Evolutionary conservation across 2,113 vertebrate species (phyloP).

Genomic region (Cepphus grylle): DNA sequence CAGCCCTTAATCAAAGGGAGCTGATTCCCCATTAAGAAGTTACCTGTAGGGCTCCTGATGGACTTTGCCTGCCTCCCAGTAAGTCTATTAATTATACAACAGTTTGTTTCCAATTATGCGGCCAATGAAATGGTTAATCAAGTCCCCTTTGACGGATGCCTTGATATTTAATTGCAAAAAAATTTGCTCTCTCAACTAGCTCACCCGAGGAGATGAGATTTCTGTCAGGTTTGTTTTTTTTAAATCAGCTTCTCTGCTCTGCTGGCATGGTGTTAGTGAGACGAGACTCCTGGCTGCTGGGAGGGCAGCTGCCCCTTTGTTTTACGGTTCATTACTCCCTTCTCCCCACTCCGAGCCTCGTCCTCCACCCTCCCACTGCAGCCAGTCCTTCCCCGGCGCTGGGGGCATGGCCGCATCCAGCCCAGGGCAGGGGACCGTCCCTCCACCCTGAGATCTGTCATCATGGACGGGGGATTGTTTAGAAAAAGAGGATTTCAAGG

Average conservation of each 20-base stretch:
- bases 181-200: conserved; percentile 60
- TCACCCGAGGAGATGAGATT: conserved; percentile 63
- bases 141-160: conserved; percentile 67
- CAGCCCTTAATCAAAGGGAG: conserved; percentile 62
- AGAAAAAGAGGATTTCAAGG: not conserved
- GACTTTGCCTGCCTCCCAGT: conserved; percentile 60
- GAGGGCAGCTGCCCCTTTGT: not conserved
- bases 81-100: conserved; percentile 71
- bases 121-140: conserved; percentile 75
- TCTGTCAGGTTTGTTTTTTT: conserved; percentile 62
- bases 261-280: not conserved
- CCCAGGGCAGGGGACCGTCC: not conserved
- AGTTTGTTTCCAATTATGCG: conserved; percentile 71
- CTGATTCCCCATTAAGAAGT: conserved; percentile 66
- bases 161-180: conserved; percentile 70
- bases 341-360: not conserved
- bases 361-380: not conserved
- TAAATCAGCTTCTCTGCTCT: conserved; percentile 48
- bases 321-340: not conserved
- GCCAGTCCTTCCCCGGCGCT: not conserved
- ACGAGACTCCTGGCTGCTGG: not conserved
- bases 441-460: not conserved
- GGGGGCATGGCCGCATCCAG: not conserved
- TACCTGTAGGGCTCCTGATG: conserved; percentile 71
- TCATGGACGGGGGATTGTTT: not conserved